Conservation (phyloP, 2,888 invertebrate species). For the Ptychoptera contaminata region DNA sequence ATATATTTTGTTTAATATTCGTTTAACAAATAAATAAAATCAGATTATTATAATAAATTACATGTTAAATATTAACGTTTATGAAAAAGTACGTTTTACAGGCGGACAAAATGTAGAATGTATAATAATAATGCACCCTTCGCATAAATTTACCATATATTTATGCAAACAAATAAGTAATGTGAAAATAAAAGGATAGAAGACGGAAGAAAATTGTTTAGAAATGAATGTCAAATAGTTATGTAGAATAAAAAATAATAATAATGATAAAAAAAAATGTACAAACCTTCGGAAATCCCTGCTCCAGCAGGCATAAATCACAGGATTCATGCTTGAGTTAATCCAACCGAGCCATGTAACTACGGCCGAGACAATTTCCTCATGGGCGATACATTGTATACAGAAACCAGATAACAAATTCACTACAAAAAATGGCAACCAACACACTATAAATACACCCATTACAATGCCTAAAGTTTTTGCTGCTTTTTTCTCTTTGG, state of each 20-base stretch:
- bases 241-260: background rate
- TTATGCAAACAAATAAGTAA: too few species aligned
- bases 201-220: background rate
- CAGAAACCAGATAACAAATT: constrained; percentile 85
- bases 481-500: constrained; percentile 94
- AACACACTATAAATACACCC: constrained; percentile 93
- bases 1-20: too few species aligned
- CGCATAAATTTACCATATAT: too few species aligned
- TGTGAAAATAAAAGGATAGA: too few species aligned
- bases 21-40: too few species aligned
- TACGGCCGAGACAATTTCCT: constrained; percentile 72
- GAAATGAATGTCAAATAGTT: background rate
- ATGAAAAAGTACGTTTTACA: too few species aligned
- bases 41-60: too few species aligned
- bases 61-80: too few species aligned
- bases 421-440: constrained; percentile 94
- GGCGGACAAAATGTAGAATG: too few species aligned
- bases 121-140: too few species aligned
- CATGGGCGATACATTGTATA: constrained; percentile 70
- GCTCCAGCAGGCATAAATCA: constrained; percentile 98
- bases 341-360: constrained; percentile 94
- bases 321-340: constrained; percentile 92
- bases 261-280: background rate
- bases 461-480: constrained; percentile 94
- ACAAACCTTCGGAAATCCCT: constrained; percentile 82